phyloP scores from a whole-genome alignment of 2,888 invertebrate species.

The Trissoscelio sp. region DNA sequence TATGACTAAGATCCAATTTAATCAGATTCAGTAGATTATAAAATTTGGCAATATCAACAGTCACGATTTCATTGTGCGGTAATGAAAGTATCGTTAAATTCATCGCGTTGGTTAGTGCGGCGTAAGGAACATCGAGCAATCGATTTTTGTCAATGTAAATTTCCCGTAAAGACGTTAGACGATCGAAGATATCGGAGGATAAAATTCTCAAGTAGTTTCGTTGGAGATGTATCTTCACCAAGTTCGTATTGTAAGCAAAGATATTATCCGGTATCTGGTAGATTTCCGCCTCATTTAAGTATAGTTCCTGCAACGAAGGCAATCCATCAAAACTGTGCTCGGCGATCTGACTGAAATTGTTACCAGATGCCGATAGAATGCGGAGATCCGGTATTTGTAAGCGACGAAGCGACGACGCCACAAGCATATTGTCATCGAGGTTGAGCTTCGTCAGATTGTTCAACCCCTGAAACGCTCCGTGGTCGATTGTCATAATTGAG shows the following conservation, averaged over 20 bases:
- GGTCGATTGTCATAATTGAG: slow-evolving; percentile 90
- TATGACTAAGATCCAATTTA: slow-evolving; percentile 89
- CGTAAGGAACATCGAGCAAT: slow-evolving; percentile 91
- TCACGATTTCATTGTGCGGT: slow-evolving; percentile 87
- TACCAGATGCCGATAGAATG: slow-evolving; percentile 89
- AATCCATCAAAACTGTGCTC: slow-evolving; percentile 90
- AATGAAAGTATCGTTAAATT: slow-evolving; percentile 90
- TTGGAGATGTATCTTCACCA: slow-evolving; percentile 90
- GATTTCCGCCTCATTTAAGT: slow-evolving; percentile 89
- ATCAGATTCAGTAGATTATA: slow-evolving; percentile 88
- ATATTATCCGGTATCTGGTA: slow-evolving; percentile 88
- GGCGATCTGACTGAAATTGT: slow-evolving; percentile 90
- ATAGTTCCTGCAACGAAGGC: slow-evolving; percentile 88
- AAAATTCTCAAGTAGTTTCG: slow-evolving; percentile 88
- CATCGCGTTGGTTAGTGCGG: slow-evolving; percentile 89
- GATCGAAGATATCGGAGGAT: slow-evolving; percentile 90
- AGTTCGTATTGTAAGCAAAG: slow-evolving; percentile 90
- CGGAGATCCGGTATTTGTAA: slow-evolving; percentile 90
- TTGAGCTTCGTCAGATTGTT: slow-evolving; percentile 91
- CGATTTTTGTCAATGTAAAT: slow-evolving; percentile 89
- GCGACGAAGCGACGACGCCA: slow-evolving; percentile 88
- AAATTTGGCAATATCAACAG: slow-evolving; percentile 90
- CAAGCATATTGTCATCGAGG: slow-evolving; percentile 90
- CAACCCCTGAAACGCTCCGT: slow-evolving; percentile 89
- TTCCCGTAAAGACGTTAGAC: slow-evolving; percentile 90